Conservation (phyloP, 2,888 invertebrate species). For the Volucella zonaria region DNA sequence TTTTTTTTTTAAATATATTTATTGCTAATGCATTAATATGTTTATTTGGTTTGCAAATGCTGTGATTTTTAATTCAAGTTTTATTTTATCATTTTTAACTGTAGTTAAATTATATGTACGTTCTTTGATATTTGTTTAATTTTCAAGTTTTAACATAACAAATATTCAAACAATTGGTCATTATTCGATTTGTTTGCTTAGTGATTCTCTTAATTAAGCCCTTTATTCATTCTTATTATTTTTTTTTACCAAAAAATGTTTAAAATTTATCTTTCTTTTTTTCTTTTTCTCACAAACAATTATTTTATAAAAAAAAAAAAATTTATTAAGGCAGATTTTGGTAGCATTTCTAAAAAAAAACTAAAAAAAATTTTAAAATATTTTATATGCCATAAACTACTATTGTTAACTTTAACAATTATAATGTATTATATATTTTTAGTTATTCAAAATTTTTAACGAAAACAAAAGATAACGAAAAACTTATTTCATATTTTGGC, state of each 20-base stretch:
- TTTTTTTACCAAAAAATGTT: constrained; percentile 11
- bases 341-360: constrained; percentile 39
- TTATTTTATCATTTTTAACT: constrained; percentile 34
- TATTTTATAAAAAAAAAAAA: constrained; percentile 46
- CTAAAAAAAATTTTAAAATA: not conserved
- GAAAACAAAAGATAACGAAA: not conserved
- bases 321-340: constrained; percentile 62
- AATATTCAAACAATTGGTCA: constrained; percentile 59
- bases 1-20: constrained; percentile 21
- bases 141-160: constrained; percentile 3
- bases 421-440: too few species aligned
- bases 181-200: constrained; percentile 23
- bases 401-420: too few species aligned
- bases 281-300: constrained; percentile 9
- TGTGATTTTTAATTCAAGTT: constrained; percentile 19
- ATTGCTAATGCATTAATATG: constrained; percentile 40
- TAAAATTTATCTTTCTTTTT: constrained; percentile 8
- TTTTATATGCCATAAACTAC: not conserved
- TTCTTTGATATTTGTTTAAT: constrained; percentile 1
- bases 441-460: not conserved
- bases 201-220: constrained; percentile 4
- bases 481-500: constrained; percentile 20
- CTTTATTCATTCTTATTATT: constrained; percentile 7
- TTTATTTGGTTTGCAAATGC: constrained; percentile 19
- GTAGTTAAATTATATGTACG: constrained; percentile 20